Conservation (phyloP, 2,113 vertebrate species). For the Menidia beryllina region DNA sequence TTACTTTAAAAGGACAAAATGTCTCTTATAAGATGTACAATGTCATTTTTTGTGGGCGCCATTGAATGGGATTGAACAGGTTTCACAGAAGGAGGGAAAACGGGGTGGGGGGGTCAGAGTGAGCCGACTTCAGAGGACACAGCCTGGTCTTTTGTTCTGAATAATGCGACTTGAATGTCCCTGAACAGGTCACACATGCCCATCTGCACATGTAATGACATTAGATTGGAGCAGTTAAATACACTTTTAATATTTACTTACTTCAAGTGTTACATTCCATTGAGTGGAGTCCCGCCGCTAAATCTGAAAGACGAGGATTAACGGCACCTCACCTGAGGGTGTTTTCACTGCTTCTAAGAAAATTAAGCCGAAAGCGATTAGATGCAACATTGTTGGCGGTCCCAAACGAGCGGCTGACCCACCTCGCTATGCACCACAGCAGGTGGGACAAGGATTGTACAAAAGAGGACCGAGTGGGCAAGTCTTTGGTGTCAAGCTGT, state of each 20-base stretch:
- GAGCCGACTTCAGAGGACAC: background rate
- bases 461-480: slow-evolving; percentile 39
- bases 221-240: slow-evolving; percentile 17
- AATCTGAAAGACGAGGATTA: slow-evolving; percentile 15
- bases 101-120: background rate
- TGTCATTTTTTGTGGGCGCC: slow-evolving; percentile 10
- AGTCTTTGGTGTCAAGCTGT: slow-evolving; percentile 83
- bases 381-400: slow-evolving; percentile 10
- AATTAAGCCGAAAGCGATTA: slow-evolving; percentile 3
- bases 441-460: slow-evolving; percentile 46
- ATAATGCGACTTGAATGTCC: slow-evolving; percentile 12
- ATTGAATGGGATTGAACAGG: background rate
- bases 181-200: slow-evolving; percentile 1
- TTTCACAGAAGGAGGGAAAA: background rate
- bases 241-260: slow-evolving; percentile 4
- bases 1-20: slow-evolving; percentile 25
- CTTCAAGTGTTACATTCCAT: background rate
- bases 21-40: slow-evolving; percentile 15
- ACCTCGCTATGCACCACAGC: slow-evolving; percentile 21
- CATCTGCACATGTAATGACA: background rate
- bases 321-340: background rate
- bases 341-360: slow-evolving; percentile 5
- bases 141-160: slow-evolving; percentile 2
- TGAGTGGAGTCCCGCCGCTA: background rate
- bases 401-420: slow-evolving; percentile 3